Evolutionary conservation across 2,797 vertebrate species (phyloP).

Genomic region (Morelia viridis): DNA sequence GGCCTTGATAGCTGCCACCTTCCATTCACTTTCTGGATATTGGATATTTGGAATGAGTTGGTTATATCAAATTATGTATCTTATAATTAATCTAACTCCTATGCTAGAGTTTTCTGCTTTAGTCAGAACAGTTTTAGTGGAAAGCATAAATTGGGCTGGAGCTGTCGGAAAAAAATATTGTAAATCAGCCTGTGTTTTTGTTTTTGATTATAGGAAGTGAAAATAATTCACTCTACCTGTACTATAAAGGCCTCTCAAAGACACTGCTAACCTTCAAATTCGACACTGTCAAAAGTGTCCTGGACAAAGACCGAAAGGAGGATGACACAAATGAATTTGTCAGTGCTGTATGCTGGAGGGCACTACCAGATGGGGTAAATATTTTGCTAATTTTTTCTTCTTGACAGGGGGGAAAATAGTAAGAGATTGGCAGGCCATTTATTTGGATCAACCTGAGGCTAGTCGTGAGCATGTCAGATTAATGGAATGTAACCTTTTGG

Average conservation of each 20-base stretch:
- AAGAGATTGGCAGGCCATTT: slow-evolving; percentile 8
- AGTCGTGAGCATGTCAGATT: not conserved
- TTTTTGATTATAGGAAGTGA: slow-evolving; percentile 86
- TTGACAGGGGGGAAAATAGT: not conserved
- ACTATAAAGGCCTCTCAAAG: slow-evolving; percentile 99
- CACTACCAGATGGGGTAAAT: slow-evolving; percentile 94
- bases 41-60: not conserved
- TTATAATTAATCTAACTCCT: not conserved
- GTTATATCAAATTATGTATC: not conserved
- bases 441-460: not conserved
- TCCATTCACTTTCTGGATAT: not conserved
- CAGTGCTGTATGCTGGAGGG: slow-evolving; percentile 98
- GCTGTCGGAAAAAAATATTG: not conserved
- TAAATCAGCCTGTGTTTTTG: slow-evolving; percentile 26
- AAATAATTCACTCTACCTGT: slow-evolving; percentile 98
- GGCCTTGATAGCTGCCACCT: not conserved
- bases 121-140: not conserved
- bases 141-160: not conserved
- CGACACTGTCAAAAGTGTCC: slow-evolving; percentile 97
- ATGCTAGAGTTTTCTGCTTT: not conserved
- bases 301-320: slow-evolving; percentile 98
- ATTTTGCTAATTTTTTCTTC: slow-evolving; percentile 19
- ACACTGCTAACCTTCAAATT: slow-evolving; percentile 98
- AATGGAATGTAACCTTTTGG: not conserved
- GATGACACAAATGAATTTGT: slow-evolving; percentile 99